Evolutionary conservation across 1,140 invertebrate species (phyloP), one percentile per base, ranked within the genome.

Genomic region (Papilio glaucus): DNA sequence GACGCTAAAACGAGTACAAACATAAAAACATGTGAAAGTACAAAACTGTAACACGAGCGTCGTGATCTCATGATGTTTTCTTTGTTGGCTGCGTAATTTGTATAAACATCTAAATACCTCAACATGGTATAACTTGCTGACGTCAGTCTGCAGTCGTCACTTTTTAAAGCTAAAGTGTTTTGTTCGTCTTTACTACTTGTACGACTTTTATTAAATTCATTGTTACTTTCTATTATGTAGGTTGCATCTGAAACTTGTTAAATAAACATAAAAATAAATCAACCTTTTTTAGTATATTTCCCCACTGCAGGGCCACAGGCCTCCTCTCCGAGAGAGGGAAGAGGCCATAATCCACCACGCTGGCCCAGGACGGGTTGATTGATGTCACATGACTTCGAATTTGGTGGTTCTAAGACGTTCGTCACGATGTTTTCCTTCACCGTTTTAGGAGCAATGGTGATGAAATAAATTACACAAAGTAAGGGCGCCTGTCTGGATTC

Each of bases 71-170:
- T 63, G 5, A 63, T 38, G 15, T n/a, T 29, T 18, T 37, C 33
- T 38, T 63, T 63, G 15, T 63, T 63, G n/a, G 26, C 13, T 18
- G 45, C 33, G 33, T 63, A 38, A 63, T 63, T 63, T n/a, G 33
- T 37, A 15, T 37, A 63, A 10, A 38, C 33, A 15, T 63, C 61
- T 21, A 63, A 38, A 63, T 63, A 29, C 39, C 26, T 21, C 13
- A 37, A 38, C 0, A 15, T 37, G 6, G 61, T 4, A 18, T 21
- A n/a, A n/a, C n/a, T 37, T 18, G 33, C 9, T 38, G 33, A 37
- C 15, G 15, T 18, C n/a, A n/a, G n/a, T n/a, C n/a, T 53, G 15
- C n/a, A 38, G 15, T 5, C 9, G 15, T 63, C 45, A 53, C 45
- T 53, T 53, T 45, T 45, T 18, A 53, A 53, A 7, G 45, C 5